phyloP scores from a whole-genome alignment of 1,140 invertebrate species.

The Eciton burchellii region DNA sequence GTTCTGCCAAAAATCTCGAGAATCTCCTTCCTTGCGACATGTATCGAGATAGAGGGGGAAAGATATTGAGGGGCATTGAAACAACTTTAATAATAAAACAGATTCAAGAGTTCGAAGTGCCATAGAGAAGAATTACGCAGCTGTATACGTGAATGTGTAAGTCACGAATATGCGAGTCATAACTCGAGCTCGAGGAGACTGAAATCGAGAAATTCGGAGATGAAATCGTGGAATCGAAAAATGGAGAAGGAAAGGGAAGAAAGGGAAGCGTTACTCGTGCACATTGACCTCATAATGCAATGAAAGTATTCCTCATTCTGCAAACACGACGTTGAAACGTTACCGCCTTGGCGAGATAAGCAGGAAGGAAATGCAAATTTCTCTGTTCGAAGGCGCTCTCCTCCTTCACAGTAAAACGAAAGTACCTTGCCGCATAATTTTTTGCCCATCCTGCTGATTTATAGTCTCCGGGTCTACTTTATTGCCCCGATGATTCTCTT shows the following conservation, averaged over 20 bases:
- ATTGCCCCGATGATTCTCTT: slow-evolving; percentile 45
- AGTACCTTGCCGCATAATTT: slow-evolving; percentile 56
- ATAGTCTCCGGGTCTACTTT: slow-evolving; percentile 38
- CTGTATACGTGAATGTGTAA: no score
- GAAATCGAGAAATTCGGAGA: no score
- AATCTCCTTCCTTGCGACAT: slow-evolving; percentile 13
- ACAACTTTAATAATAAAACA: background rate
- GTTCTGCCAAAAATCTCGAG: slow-evolving; percentile 29
- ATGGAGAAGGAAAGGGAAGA: no score
- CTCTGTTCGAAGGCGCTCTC: slow-evolving; percentile 38
- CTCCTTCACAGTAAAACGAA: slow-evolving; percentile 36
- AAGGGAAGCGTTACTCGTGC: slow-evolving; percentile 3
- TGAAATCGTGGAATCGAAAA: no score
- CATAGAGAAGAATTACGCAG: no score
- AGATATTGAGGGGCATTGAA: slow-evolving; percentile 14
- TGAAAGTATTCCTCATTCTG: slow-evolving; percentile 15
- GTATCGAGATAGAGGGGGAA: background rate
- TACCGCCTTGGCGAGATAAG: slow-evolving; percentile 46
- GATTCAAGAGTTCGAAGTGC: no score
- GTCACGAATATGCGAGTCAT: no score
- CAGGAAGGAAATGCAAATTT: slow-evolving; percentile 53
- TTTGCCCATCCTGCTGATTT: slow-evolving; percentile 55
- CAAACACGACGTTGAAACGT: slow-evolving; percentile 23
- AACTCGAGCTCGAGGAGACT: no score
- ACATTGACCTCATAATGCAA: slow-evolving; percentile 7